Base-by-base conservation (phyloP, 2,797 vertebrate species). In the Anabas testudineus region DNA sequence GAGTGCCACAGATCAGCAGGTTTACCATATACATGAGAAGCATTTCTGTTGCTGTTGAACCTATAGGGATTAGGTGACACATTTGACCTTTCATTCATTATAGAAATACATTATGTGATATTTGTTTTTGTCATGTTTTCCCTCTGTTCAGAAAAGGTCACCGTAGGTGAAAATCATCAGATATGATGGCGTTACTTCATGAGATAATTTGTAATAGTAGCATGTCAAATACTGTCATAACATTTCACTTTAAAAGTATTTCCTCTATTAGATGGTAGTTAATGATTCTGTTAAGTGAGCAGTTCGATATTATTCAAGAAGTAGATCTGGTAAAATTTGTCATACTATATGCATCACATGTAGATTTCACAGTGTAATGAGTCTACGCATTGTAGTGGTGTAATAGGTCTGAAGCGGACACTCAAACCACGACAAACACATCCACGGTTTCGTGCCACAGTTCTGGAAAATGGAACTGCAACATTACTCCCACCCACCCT, bases 51-150 rank as follows among this genome's bases (percentile, higher is more conserved):
- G 71, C 46, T 41, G 47, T 62, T 43, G 42, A 72, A 64, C 59
- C 66, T 41, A 47, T 47, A 18, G 36, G 43, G 18, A 9, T 69
- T 81, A 74, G 57, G 61, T 71, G 83, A 87, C 80, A 82, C 64
- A 62, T 63, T 43, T 87, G 81, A 88, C 87, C 87, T 92, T 89
- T 87, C 34, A 60, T 55, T 81, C 69, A 48, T 76, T 71, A 57
- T n/a, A 67, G 70, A 78, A 85, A 84, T 84, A 78, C 81, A 85
- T 83, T 32, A 71, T 57, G 42, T 80, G 24, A 76, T 83, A 78
- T 74, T 30, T 74, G 37, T 77, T 81, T 85, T 72, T 68, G 19
- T n/a, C 48, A 3, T 76, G 71, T 78, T 78, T 78, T 74, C 77
- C 63, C 65, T 43, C 49, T 67, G 49, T 71, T 84, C 24, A n/a